These are phyloP conservation scores for Araneus ventricosus DNA, from an alignment of 1,140 invertebrate species.

Conservation along the genomic window DNA sequence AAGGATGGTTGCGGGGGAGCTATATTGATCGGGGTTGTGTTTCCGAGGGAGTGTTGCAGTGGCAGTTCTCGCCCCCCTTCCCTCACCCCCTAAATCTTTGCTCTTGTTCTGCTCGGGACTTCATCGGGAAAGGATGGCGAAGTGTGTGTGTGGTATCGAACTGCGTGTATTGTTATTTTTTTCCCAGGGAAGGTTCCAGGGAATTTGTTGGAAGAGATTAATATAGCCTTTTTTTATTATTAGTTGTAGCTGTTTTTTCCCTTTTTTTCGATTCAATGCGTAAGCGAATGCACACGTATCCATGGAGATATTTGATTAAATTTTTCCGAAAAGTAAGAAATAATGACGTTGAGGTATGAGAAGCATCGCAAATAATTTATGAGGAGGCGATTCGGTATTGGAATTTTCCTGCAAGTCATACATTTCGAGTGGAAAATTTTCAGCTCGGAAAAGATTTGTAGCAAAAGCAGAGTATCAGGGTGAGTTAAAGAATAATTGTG, in stretches of 20 bases:
- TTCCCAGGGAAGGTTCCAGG: constrained; percentile 57
- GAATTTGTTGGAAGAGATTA: constrained; percentile 60
- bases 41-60: constrained; percentile 31
- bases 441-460: no score
- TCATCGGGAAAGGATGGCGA: constrained; percentile 36
- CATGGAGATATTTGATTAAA: constrained; percentile 16
- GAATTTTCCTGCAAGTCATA: background rate
- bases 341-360: constrained; percentile 24
- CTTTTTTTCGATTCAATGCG: background rate
- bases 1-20: constrained; percentile 20
- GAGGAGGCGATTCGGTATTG: background rate
- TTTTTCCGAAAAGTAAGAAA: constrained; percentile 1
- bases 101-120: constrained; percentile 38
- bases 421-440: no score
- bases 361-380: background rate
- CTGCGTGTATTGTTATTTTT: constrained; percentile 47
- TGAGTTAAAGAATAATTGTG: no score
- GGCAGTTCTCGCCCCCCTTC: constrained; percentile 39
- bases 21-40: constrained; percentile 53
- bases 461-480: no score
- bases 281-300: background rate
- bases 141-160: constrained; percentile 42
- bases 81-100: background rate
- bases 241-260: background rate
- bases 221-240: constrained; percentile 51